These are phyloP conservation scores for Lineus longissimus DNA, from an alignment of 1,140 invertebrate genomes.

Conservation along the genomic window DNA sequence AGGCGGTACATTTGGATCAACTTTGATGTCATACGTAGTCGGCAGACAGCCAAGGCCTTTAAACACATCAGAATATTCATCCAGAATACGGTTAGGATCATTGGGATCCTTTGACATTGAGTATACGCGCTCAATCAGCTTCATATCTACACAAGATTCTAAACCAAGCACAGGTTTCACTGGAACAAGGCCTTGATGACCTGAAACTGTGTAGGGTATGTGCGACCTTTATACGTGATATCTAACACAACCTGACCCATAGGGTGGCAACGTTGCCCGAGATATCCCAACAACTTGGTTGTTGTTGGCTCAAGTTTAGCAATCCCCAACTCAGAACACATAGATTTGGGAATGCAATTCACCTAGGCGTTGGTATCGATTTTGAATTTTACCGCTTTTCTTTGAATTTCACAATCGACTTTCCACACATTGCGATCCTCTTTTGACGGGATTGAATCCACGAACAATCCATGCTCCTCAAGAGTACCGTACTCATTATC, in stretches of 20 bases:
- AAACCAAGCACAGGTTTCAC: neutral
- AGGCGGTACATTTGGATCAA: neutral
- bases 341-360: neutral
- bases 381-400: neutral
- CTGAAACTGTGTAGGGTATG: neutral
- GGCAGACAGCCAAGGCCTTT: neutral
- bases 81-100: neutral
- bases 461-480: neutral
- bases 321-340: neutral
- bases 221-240: neutral
- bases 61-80: neutral
- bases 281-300: neutral
- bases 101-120: neutral
- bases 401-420: neutral
- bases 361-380: neutral
- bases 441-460: neutral
- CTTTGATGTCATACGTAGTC: neutral
- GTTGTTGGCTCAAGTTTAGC: neutral
- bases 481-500: neutral
- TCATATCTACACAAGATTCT: neutral
- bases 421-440: neutral
- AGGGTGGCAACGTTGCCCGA: neutral
- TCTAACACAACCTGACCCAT: neutral
- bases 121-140: slow-evolving; percentile 1
- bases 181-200: neutral